Percentiles rank a stretch among this genome's conserved stretches.
These are phyloP conservation scores for Spodoptera littoralis DNA, from an alignment of 2,888 invertebrate species.

Conservation along the genomic window DNA sequence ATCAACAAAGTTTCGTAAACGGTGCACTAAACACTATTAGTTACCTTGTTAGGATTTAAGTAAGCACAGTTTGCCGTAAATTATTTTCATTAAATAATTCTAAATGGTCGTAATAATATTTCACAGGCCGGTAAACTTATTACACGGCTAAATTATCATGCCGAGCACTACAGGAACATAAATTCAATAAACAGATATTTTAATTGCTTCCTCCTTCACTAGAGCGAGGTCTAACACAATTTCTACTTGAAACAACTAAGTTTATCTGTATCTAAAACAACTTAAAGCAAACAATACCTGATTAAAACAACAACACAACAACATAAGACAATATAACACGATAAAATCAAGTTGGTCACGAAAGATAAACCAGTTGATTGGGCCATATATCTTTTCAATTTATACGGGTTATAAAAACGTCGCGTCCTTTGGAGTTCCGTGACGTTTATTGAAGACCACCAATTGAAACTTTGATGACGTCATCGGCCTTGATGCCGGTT, in stretches of 20 bases:
- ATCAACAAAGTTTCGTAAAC: too few species aligned
- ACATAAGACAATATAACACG: constrained; percentile 44
- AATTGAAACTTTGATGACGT: constrained; percentile 59
- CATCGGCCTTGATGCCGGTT: constrained; percentile 46
- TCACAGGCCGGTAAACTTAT: not conserved
- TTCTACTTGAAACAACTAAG: constrained; percentile 26
- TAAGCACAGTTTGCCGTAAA: too few species aligned
- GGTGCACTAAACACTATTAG: too few species aligned
- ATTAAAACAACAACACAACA: constrained; percentile 34
- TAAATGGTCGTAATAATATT: not conserved
- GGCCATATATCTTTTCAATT: constrained; percentile 65
- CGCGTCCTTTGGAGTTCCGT: constrained; percentile 55
- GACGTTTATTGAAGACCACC: constrained; percentile 55
- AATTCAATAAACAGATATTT: constrained; percentile 32
- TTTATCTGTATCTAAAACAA: constrained; percentile 15
- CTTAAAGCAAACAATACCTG: constrained; percentile 21
- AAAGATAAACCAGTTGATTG: constrained; percentile 61
- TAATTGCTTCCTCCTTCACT: constrained; percentile 25
- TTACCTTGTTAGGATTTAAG: too few species aligned
- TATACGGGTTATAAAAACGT: constrained; percentile 66
- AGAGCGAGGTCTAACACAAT: constrained; percentile 22
- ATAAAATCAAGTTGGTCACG: constrained; percentile 57
- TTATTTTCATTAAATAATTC: too few species aligned
- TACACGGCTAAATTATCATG: not conserved
- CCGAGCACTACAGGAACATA: constrained; percentile 7